These are phyloP conservation scores for Crotophaga sulcirostris DNA, from an alignment of 2,113 vertebrate species.

Conservation along the genomic window DNA sequence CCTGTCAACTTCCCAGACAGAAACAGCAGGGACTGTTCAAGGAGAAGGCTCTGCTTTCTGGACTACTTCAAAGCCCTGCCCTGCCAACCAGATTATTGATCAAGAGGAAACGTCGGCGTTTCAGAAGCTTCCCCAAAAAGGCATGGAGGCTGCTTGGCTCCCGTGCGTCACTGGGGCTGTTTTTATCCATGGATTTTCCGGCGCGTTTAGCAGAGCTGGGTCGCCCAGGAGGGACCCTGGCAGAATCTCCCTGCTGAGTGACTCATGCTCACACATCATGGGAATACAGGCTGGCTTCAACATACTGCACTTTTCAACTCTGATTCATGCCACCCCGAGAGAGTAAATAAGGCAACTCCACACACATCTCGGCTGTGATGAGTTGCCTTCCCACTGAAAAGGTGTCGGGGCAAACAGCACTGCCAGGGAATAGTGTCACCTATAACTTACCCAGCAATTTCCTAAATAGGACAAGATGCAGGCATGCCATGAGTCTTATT, in stretches of 20 bases:
- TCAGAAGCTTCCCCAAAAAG: conserved; percentile 51
- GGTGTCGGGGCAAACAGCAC: background rate
- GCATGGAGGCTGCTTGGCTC: background rate
- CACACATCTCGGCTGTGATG: background rate
- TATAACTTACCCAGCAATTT: background rate
- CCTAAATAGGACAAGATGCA: background rate
- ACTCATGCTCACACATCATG: conserved; percentile 37
- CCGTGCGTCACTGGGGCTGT: background rate
- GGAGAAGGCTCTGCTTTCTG: background rate
- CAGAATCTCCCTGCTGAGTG: conserved; percentile 56
- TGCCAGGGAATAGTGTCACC: background rate
- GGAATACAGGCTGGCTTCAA: conserved; percentile 47
- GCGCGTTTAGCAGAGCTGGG: background rate
- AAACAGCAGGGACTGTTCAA: background rate
- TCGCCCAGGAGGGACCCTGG: conserved; percentile 58
- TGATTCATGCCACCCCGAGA: conserved; percentile 61
- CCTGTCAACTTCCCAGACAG: background rate
- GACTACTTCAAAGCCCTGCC: background rate
- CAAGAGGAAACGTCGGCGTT: background rate
- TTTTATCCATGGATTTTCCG: conserved; percentile 38
- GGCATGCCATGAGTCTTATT: accelerated
- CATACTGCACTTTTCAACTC: conserved; percentile 64
- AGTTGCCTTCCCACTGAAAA: conserved; percentile 20
- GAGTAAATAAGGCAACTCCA: conserved; percentile 51
- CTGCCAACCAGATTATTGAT: conserved; percentile 44